phyloP scores from a whole-genome alignment of 2,113 vertebrate species.

The Crotalus tigris region DNA sequence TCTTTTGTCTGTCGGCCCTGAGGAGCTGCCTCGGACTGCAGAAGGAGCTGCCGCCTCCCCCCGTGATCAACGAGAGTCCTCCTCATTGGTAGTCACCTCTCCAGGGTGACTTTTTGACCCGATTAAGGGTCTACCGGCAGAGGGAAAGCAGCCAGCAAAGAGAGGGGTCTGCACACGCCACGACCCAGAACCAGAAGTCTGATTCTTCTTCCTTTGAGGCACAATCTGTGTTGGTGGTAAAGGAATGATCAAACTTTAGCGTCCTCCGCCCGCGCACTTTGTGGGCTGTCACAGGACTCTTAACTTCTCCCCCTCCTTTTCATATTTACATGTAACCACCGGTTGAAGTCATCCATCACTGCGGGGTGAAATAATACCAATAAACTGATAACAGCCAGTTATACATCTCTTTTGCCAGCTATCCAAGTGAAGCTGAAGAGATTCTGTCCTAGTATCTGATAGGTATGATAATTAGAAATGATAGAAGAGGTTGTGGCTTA shows the following conservation, averaged over 20 bases:
- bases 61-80: too few species aligned
- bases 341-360: background rate
- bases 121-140: too few species aligned
- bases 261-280: accelerated
- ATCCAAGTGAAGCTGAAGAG: background rate
- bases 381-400: background rate
- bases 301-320: background rate
- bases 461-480: background rate
- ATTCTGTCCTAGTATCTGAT: background rate
- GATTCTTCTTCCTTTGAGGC: background rate
- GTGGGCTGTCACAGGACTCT: background rate
- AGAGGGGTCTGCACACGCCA: too few species aligned
- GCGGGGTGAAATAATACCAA: background rate
- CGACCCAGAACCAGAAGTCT: too few species aligned
- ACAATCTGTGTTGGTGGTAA: background rate
- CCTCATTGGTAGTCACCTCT: too few species aligned
- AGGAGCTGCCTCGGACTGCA: too few species aligned
- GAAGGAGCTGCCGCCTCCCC: too few species aligned
- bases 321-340: background rate
- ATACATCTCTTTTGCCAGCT: background rate
- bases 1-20: too few species aligned
- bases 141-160: too few species aligned
- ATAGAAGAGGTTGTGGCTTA: background rate
- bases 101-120: too few species aligned
- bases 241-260: background rate